Percentiles rank a stretch among this genome's conserved stretches.
phyloP scores from a whole-genome alignment of 1,140 invertebrate genomes.

The Ditylenchus dipsaci region DNA sequence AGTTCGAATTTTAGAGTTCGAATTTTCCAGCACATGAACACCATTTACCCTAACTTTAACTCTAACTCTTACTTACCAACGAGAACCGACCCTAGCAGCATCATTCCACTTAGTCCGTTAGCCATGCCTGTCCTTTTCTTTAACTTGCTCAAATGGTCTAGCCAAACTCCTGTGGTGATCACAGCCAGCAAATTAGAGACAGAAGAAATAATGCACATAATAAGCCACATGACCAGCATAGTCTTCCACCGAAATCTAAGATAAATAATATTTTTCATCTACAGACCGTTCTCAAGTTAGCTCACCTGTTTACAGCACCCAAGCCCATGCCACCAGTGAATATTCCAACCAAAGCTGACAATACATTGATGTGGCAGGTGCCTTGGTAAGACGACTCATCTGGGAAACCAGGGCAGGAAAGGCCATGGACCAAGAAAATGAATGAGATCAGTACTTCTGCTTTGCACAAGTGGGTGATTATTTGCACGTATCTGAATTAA shows the following conservation, averaged over 20 bases:
- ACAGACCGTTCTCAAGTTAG: background rate
- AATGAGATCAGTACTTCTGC: conserved; percentile 52
- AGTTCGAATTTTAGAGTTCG: too few relatives aligned
- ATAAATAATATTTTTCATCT: conserved; percentile 1
- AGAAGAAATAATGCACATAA: conserved; percentile 55
- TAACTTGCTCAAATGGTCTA: conserved; percentile 54
- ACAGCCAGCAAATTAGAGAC: conserved; percentile 55
- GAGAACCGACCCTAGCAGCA: conserved; percentile 53
- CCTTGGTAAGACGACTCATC: conserved; percentile 51
- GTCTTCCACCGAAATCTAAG: conserved; percentile 50
- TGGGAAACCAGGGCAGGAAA: conserved; percentile 51
- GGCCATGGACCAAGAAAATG: conserved; percentile 48
- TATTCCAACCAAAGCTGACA: conserved; percentile 52
- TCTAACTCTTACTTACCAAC: conserved; percentile 29
- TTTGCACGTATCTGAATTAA: conserved; percentile 46
- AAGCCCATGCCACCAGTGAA: conserved; percentile 51
- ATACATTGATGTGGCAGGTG: conserved; percentile 56
- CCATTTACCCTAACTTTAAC: too few relatives aligned
- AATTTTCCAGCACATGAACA: too few relatives aligned
- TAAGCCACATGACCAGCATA: conserved; percentile 55
- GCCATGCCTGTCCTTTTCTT: conserved; percentile 53
- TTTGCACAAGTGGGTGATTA: conserved; percentile 52
- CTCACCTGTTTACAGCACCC: conserved; percentile 49
- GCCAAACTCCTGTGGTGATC: conserved; percentile 56
- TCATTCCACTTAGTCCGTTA: conserved; percentile 52